Percentiles rank a stretch among this genome's conserved stretches.
Evolutionary conservation across 2,113 vertebrate species (phyloP).

Genomic region (Tyto alba): DNA sequence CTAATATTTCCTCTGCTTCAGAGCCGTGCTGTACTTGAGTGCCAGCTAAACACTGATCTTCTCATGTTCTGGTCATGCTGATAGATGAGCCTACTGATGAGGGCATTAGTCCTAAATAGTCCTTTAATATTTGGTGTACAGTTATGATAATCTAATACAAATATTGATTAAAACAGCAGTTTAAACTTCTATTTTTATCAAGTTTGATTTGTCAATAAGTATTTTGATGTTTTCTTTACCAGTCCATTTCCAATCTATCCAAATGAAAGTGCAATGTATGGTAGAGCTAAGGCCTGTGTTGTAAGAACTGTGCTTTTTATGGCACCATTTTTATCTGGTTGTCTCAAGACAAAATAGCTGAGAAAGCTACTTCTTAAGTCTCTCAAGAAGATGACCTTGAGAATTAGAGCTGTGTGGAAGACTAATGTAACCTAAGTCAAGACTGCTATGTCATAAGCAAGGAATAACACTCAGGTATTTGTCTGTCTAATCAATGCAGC

Average conservation of each 20-base stretch:
- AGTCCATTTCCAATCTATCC: neutral
- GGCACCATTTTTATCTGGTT: neutral
- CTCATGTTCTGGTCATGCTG: slow-evolving; percentile 16
- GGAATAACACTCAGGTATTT: neutral
- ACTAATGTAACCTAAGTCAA: neutral
- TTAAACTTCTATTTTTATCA: slow-evolving; percentile 34
- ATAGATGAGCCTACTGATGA: slow-evolving; percentile 21
- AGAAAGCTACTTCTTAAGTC: neutral
- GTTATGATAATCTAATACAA: slow-evolving; percentile 19
- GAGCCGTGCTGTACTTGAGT: slow-evolving; percentile 11
- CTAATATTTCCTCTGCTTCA: slow-evolving; percentile 13
- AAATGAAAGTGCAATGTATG: neutral
- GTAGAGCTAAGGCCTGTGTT: neutral
- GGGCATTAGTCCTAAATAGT: slow-evolving; percentile 9
- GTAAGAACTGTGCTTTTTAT: neutral
- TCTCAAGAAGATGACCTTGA: neutral
- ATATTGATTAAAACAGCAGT: slow-evolving; percentile 44
- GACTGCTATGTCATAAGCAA: neutral
- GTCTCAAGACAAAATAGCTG: neutral
- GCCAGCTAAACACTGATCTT: neutral
- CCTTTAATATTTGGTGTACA: slow-evolving; percentile 40
- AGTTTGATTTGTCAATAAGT: slow-evolving; percentile 38
- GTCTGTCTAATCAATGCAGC: too few relatives aligned
- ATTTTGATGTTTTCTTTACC: neutral
- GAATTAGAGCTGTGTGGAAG: neutral